Conservation (phyloP, 2,888 invertebrate species). For the Sphecodes monilicornis region DNA sequence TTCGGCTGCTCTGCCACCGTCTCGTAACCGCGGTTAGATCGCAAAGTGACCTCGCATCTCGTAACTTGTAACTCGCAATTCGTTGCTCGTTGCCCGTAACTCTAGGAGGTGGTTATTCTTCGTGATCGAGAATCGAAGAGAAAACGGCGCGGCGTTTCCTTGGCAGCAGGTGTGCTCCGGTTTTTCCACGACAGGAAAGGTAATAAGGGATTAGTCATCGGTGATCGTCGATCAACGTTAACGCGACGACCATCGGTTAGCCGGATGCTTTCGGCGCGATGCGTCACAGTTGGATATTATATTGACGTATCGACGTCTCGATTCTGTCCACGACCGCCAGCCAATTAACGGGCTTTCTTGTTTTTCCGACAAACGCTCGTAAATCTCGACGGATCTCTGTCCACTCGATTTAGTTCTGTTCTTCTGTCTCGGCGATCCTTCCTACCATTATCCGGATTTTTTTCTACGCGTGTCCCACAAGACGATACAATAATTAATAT, state of each 20-base stretch:
- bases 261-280: conserved; percentile 55
- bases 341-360: conserved; percentile 77
- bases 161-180: conserved; percentile 69
- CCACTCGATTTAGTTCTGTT: conserved; percentile 51
- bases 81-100: conserved; percentile 6
- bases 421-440: conserved; percentile 43
- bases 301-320: conserved; percentile 78
- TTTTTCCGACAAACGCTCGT: conserved; percentile 75
- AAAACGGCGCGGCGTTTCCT: conserved; percentile 17
- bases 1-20: conserved; percentile 35
- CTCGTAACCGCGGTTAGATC: conserved; percentile 48
- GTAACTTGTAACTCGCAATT: conserved; percentile 1
- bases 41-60: conserved; percentile 44
- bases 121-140: conserved; percentile 21
- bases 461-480: conserved; percentile 23
- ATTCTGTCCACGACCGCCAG: conserved; percentile 69
- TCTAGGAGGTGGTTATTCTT: conserved; percentile 30
- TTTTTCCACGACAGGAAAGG: conserved; percentile 67
- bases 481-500: conserved; percentile 54
- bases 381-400: conserved; percentile 69
- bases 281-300: conserved; percentile 71
- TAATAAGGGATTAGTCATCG: conserved; percentile 80
- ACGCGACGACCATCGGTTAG: conserved; percentile 54
- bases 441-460: conserved; percentile 17
- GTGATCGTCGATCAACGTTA: conserved; percentile 79